These are phyloP conservation scores for Amazona guildingii DNA, from an alignment of 2,113 vertebrate genomes.

Conservation along the genomic window DNA sequence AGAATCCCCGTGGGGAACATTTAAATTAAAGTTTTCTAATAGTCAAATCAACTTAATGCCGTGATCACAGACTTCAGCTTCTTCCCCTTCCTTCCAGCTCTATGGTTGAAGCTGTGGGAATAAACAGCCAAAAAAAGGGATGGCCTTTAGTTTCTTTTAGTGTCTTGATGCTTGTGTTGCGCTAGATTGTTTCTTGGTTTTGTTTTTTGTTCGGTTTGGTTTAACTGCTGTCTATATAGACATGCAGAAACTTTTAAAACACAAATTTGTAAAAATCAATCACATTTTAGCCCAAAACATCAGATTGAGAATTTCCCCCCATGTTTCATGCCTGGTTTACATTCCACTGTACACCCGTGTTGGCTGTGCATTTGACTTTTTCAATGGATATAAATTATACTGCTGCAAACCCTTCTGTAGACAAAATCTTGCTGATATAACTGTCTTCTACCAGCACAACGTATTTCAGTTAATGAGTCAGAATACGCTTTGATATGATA, in stretches of 20 bases:
- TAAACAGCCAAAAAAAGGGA: not conserved
- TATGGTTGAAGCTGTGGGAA: not conserved
- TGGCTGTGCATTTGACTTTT: not conserved
- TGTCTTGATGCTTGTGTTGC: not conserved
- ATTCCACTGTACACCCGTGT: accelerated
- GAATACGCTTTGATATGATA: constrained; percentile 50
- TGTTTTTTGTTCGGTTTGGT: not conserved
- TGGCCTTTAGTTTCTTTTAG: not conserved
- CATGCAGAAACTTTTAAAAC: not conserved
- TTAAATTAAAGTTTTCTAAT: constrained; percentile 54
- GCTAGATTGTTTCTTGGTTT: not conserved
- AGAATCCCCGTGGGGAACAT: not conserved
- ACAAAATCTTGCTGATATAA: constrained; percentile 48
- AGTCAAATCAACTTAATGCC: constrained; percentile 38
- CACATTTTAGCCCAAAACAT: not conserved
- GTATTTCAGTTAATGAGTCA: constrained; percentile 58
- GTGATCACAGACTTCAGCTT: not conserved
- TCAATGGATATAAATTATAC: not conserved
- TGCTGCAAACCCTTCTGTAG: not conserved
- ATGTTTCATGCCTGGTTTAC: not conserved
- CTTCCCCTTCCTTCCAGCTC: not conserved
- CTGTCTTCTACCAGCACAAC: constrained; percentile 18
- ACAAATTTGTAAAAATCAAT: not conserved
- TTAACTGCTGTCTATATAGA: not conserved
- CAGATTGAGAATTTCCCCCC: not conserved